A percentile compares a stretch with the other conserved stretches of the same genome.
Evolutionary conservation across 2,797 vertebrate genomes (phyloP).

Genomic region (Craterocephalus amniculus): DNA sequence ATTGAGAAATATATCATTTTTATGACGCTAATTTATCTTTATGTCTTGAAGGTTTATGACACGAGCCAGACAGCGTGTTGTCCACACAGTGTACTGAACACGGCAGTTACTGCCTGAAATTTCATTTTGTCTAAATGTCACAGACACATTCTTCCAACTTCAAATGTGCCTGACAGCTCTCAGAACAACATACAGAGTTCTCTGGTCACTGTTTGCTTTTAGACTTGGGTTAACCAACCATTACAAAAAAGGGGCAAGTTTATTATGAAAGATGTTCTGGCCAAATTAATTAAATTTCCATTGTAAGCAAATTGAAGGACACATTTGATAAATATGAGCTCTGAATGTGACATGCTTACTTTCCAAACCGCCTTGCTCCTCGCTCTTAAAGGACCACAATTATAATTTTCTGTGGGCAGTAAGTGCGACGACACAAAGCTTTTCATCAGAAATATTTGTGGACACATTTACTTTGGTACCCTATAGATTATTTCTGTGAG

Average conservation of each 20-base stretch:
- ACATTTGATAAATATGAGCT: too few relatives aligned
- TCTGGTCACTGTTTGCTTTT: not conserved
- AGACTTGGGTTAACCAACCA: not conserved
- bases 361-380: not conserved
- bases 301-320: too few relatives aligned
- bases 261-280: too few relatives aligned
- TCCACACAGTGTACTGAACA: constrained; percentile 11
- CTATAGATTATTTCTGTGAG: constrained; percentile 6
- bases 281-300: too few relatives aligned
- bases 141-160: not conserved
- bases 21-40: constrained; percentile 49
- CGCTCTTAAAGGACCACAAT: not conserved
- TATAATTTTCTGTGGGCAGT: not conserved
- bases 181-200: not conserved
- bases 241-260: too few relatives aligned
- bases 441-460: constrained; percentile 28
- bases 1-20: constrained; percentile 35
- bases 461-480: not conserved
- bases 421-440: constrained; percentile 1
- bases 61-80: constrained; percentile 12
- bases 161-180: constrained; percentile 5
- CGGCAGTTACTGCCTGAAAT: not conserved
- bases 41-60: constrained; percentile 38
- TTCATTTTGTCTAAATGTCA: constrained; percentile 16
- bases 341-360: too few relatives aligned